Evolutionary conservation across 2,797 vertebrate genomes (phyloP), one percentile per base, ranked within the genome.

Genomic region (Hippopotamyrus pictus): DNA sequence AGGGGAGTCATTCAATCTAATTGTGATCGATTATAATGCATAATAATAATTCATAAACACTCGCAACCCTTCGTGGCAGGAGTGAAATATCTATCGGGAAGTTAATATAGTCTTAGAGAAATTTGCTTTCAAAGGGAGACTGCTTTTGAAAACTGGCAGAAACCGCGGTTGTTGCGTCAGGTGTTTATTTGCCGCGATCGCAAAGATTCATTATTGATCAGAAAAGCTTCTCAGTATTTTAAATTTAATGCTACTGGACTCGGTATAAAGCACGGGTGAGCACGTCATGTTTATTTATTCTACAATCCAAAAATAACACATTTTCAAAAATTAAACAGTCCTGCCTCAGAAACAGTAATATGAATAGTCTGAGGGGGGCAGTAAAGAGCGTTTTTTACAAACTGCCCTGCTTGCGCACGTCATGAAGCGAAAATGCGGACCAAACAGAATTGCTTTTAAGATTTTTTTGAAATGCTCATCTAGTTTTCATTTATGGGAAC

Each of bases 81-180:
- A 83, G 92, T 95, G 94, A 95, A 94, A 95, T 94, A 96, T 95
- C 93, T 93, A 94, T 93, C 5, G 6, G 17, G 25, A 87, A 25
- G 51, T 57, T 6, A 41, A 54, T 8, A 17, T 8, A 33, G 51
- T 57, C 25, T 4, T 12, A 57, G 51, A 54, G 53, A 57, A 51
- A 17, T 57, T 57, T 41, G 46, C 29, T 57, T 57, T 87, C 46
- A 87, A 87, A 57, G 53, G 7, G 46, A 57, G 17, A 19, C 53
- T 57, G 25, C 53, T 87, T 87, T 87, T 33, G 33, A 57, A 57
- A 29, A 17, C 53, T 3, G 25, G 85, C 14, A 29, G 22, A 29
- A 87, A 57, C 53, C 17, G 17, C 50, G 25, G 22, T 8, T 48
- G 17, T 41, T 41, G 51, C 85, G 8, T 87, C 85, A 87, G 53